Percentiles rank a stretch among this genome's conserved stretches.
phyloP scores from a whole-genome alignment of 2,888 invertebrate species.

The Blomia tropicalis region DNA sequence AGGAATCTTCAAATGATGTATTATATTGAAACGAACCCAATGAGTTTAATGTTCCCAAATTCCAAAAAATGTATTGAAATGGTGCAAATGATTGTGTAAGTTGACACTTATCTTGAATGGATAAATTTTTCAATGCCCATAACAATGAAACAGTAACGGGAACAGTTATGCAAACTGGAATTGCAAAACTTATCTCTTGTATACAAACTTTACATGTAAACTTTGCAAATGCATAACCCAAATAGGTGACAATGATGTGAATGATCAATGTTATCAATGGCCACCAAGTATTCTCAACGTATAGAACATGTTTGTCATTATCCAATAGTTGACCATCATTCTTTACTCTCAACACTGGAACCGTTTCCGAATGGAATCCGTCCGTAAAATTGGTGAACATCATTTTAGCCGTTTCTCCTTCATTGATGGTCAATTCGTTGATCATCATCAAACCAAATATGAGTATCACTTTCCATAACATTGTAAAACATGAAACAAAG shows the following conservation, averaged over 20 bases:
- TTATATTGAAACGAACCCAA: not conserved
- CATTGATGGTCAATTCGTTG: conserved; percentile 5
- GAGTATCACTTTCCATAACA: conserved; percentile 15
- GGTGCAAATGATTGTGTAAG: not conserved
- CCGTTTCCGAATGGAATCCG: not conserved
- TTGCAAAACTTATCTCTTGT: conserved; percentile 38
- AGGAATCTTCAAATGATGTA: conserved; percentile 33
- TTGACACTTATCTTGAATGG: conserved; percentile 17
- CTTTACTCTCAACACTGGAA: conserved; percentile 1
- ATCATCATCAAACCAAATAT: conserved; percentile 12
- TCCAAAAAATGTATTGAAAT: conserved; percentile 23
- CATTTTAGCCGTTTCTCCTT: not conserved
- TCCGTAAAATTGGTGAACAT: conserved; percentile 7
- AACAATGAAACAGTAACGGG: conserved; percentile 32
- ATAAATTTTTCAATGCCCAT: conserved; percentile 4
- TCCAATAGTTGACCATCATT: not conserved
- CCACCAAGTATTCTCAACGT: not conserved
- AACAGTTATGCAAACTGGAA: conserved; percentile 37
- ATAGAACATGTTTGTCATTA: conserved; percentile 4
- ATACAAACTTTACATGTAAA: conserved; percentile 42
- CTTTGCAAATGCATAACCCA: conserved; percentile 39
- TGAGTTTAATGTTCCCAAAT: not conserved
- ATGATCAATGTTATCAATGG: conserved; percentile 13
- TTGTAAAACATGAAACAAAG: conserved; percentile 3
- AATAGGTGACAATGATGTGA: conserved; percentile 32